A percentile compares a stretch with the other conserved stretches of the same genome.
These are phyloP conservation scores for Perca fluviatilis DNA, from an alignment of 2,113 vertebrate genomes.

Conservation along the genomic window DNA sequence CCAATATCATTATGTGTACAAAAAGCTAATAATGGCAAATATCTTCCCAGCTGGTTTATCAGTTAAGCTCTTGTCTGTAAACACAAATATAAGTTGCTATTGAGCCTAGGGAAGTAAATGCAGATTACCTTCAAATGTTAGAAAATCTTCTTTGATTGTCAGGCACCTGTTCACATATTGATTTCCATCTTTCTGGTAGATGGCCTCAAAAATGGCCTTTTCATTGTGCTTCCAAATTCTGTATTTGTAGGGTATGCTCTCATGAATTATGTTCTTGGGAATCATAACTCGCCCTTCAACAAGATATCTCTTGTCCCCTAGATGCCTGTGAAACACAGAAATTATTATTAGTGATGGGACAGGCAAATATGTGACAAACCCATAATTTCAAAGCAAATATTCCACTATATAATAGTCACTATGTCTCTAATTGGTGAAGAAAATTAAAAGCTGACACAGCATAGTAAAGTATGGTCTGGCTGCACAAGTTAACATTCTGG, in stretches of 20 bases:
- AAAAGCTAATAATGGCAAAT: background rate
- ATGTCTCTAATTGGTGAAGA: background rate
- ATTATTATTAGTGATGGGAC: background rate
- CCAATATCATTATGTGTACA: background rate
- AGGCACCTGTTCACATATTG: conserved; percentile 13
- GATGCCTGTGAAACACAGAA: conserved; percentile 55
- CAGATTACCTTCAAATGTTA: conserved; percentile 33
- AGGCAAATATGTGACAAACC: accelerated
- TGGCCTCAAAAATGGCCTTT: accelerated
- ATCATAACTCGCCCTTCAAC: conserved; percentile 68
- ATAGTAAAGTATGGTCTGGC: too few species aligned
- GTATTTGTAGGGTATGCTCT: conserved; percentile 86
- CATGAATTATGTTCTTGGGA: background rate
- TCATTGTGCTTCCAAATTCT: accelerated
- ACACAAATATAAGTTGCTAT: background rate
- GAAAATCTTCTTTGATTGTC: accelerated
- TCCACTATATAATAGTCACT: background rate
- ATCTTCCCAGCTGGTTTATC: background rate
- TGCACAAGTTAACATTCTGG: too few species aligned
- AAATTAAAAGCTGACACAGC: background rate
- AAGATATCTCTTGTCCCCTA: conserved; percentile 64
- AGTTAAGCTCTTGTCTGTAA: background rate
- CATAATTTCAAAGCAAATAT: background rate
- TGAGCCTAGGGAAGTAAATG: background rate
- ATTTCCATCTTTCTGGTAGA: conserved; percentile 13